A percentile compares a stretch with the other conserved stretches of the same genome.
Conservation (phyloP, 2,888 invertebrate species). For the Coecobrya sp. region DNA sequence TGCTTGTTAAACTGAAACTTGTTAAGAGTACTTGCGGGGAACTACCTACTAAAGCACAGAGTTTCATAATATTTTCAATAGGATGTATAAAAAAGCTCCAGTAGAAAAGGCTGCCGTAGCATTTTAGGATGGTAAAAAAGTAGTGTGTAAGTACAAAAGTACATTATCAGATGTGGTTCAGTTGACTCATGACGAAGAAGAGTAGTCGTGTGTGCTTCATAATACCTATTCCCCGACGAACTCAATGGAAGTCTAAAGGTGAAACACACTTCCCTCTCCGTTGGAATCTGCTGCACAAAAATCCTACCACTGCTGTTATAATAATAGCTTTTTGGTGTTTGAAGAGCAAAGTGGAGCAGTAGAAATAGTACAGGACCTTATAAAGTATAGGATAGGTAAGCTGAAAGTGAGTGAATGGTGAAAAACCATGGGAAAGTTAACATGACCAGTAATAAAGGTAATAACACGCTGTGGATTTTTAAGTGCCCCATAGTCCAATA, state of each 20-base stretch:
- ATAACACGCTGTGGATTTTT: conserved; percentile 80
- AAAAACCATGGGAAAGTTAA: conserved; percentile 71
- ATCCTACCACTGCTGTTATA: neutral
- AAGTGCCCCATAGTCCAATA: conserved; percentile 72
- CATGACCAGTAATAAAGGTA: conserved; percentile 77
- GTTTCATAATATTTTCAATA: conserved; percentile 62
- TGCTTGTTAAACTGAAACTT: conserved; percentile 38
- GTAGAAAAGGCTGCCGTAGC: neutral
- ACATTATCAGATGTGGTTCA: conserved; percentile 73
- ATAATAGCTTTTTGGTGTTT: conserved; percentile 28
- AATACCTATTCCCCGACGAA: conserved; percentile 18
- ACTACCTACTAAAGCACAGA: neutral
- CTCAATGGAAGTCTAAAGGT: conserved; percentile 30
- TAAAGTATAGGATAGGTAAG: neutral
- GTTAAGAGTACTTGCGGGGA: too few relatives aligned
- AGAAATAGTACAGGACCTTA: neutral
- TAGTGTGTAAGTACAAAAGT: neutral
- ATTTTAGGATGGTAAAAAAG: neutral
- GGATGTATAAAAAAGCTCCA: neutral
- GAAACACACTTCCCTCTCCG: neutral
- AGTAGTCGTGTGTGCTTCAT: conserved; percentile 21
- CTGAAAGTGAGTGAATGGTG: conserved; percentile 51
- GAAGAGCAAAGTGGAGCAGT: conserved; percentile 11
- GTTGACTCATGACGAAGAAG: conserved; percentile 59
- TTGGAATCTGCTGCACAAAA: conserved; percentile 5